A percentile compares a stretch with the other conserved stretches of the same genome.
Conservation (phyloP, 2,888 invertebrate species). For the Nebria salina region DNA sequence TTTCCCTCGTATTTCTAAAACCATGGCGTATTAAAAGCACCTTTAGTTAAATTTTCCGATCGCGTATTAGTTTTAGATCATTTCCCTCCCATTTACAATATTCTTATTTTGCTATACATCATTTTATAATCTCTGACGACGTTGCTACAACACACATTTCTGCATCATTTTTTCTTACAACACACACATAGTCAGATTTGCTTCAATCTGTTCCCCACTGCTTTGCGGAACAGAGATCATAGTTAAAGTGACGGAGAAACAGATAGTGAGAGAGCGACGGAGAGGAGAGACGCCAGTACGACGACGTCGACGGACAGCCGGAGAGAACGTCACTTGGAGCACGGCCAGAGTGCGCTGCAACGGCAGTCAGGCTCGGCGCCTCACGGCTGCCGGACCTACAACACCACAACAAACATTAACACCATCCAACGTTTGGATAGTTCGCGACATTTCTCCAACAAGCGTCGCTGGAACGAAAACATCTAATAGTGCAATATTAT, state of each 20-base stretch:
- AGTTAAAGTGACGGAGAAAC: not conserved
- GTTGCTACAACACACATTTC: not conserved
- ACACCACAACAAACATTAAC: not conserved
- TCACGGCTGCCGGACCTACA: slow-evolving; percentile 29
- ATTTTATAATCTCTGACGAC: not conserved
- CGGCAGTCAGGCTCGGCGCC: slow-evolving; percentile 36
- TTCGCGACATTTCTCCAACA: not conserved
- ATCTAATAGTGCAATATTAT: not conserved
- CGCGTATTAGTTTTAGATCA: not conserved
- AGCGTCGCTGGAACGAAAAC: not conserved
- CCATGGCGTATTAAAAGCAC: no score
- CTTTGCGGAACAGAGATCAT: not conserved
- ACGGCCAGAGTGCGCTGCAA: slow-evolving; percentile 30
- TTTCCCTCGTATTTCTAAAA: no score
- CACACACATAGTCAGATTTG: slow-evolving; percentile 2
- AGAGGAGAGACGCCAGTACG: slow-evolving; percentile 13
- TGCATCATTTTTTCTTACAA: not conserved
- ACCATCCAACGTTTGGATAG: slow-evolving; percentile 9
- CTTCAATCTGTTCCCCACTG: slow-evolving; percentile 7
- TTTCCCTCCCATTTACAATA: not conserved
- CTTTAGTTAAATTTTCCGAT: not conserved
- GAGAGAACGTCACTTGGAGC: slow-evolving; percentile 42
- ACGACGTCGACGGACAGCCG: slow-evolving; percentile 22
- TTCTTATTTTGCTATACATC: not conserved
- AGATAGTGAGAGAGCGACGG: not conserved